Conservation (phyloP, 2,888 invertebrate genomes). For the Ashinkailepas kermadecensis region DNA sequence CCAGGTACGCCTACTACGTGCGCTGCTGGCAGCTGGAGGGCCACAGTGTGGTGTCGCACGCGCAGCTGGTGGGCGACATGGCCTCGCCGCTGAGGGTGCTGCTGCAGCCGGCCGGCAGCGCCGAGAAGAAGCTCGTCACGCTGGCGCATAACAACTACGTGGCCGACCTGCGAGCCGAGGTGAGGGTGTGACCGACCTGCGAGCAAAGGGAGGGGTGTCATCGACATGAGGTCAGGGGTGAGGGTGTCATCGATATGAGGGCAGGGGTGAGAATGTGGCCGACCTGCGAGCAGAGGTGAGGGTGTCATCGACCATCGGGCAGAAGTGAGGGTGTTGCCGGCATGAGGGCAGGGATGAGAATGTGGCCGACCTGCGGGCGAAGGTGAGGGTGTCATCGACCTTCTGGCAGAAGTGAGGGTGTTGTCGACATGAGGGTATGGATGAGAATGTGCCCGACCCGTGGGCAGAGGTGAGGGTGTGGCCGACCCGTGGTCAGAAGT, state of each 20-base stretch:
- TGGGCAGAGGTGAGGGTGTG: too few species aligned
- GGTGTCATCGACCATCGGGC: too few species aligned
- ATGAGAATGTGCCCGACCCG: too few species aligned
- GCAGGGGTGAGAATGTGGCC: constrained; percentile 42
- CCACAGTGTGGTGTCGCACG: constrained; percentile 68
- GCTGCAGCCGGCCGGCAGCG: constrained; percentile 79
- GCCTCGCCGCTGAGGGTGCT: constrained; percentile 66
- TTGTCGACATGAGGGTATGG: constrained; percentile 97
- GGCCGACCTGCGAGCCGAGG: constrained; percentile 81
- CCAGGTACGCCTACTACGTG: constrained; percentile 75
- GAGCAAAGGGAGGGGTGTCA: too few species aligned
- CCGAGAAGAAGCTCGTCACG: constrained; percentile 72
- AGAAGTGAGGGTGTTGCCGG: too few species aligned
- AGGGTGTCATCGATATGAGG: too few species aligned
- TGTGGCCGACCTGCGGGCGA: constrained; percentile 49
- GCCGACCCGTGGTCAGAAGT: too few species aligned
- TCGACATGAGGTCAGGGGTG: too few species aligned
- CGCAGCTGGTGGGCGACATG: constrained; percentile 54
- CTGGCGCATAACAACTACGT: constrained; percentile 79
- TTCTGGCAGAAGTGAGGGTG: constrained; percentile 89
- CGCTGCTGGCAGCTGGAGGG: constrained; percentile 82
- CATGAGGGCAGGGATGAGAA: too few species aligned
- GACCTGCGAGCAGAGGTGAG: too few species aligned
- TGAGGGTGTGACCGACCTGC: constrained; percentile 50
- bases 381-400: too few species aligned